Conservation (phyloP, 2,113 vertebrate species). For the Coracopsis vasa region DNA sequence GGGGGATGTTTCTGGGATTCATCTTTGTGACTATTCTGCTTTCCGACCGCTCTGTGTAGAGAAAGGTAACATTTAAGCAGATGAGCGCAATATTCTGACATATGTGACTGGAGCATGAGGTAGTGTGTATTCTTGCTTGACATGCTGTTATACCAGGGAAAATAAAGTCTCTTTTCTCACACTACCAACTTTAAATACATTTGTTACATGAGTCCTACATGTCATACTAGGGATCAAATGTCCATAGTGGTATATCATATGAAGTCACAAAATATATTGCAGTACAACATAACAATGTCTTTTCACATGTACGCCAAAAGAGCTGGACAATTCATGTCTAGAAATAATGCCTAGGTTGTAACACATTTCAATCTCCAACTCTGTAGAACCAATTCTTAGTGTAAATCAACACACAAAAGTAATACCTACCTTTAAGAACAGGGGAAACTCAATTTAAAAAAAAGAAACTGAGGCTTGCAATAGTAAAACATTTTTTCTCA, state of each 20-base stretch:
- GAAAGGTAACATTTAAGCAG: neutral
- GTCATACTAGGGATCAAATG: neutral
- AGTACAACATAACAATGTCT: neutral
- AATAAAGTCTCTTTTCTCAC: neutral
- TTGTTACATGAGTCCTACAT: neutral
- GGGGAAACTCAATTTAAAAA: neutral
- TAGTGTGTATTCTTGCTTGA: neutral
- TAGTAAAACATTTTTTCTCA: neutral
- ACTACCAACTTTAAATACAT: neutral
- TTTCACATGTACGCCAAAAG: rapidly evolving
- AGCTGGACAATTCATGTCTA: neutral
- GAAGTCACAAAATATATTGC: neutral
- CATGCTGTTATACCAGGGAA: neutral
- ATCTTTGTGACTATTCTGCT: too few relatives aligned
- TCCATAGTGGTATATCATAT: neutral
- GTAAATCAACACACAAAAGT: neutral
- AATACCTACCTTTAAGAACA: neutral
- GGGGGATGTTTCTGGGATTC: too few relatives aligned
- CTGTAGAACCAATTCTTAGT: neutral
- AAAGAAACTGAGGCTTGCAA: neutral
- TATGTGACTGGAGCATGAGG: rapidly evolving
- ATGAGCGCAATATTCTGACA: neutral
- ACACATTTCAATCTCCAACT: neutral
- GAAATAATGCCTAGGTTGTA: neutral
- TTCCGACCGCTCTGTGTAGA: neutral